These are phyloP conservation scores for Brachionus plicatilis DNA, from an alignment of 1,140 invertebrate species.

Conservation along the genomic window DNA sequence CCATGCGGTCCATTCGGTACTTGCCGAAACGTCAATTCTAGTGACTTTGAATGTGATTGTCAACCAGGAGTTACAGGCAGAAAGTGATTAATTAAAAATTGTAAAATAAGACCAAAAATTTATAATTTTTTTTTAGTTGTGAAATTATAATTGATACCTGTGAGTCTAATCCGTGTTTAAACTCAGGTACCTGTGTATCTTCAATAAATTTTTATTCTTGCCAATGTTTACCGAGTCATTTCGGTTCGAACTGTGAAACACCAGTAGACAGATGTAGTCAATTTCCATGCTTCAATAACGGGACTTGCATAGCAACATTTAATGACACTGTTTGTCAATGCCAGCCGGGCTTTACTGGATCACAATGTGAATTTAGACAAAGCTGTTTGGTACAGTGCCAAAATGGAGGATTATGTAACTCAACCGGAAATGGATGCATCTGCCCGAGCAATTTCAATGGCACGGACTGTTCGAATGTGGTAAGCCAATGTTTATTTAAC, in stretches of 20 bases:
- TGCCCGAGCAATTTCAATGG: conserved; percentile 66
- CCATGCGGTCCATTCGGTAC: conserved; percentile 13
- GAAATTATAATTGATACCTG: conserved; percentile 31
- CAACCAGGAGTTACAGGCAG: conserved; percentile 66
- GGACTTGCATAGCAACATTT: conserved; percentile 4
- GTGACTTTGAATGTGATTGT: conserved; percentile 76
- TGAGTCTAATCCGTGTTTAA: conserved; percentile 71
- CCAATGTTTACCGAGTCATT: neutral
- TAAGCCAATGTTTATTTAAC: neutral
- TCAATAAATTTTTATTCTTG: conserved; percentile 44
- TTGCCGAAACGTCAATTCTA: conserved; percentile 53
- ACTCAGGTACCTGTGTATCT: conserved; percentile 74
- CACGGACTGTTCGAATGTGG: conserved; percentile 42
- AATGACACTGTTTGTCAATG: conserved; percentile 48
- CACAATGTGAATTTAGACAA: conserved; percentile 58
- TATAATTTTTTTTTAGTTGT: conserved; percentile 41
- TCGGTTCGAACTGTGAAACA: neutral
- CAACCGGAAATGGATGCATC: conserved; percentile 78
- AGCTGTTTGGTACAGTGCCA: conserved; percentile 89
- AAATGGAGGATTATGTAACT: conserved; percentile 76
- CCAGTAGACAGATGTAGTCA: neutral
- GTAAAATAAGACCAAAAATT: neutral
- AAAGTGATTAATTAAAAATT: neutral
- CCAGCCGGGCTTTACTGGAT: conserved; percentile 46
- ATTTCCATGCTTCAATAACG: conserved; percentile 22